phyloP scores from a whole-genome alignment of 1,140 invertebrate genomes.

The Battus philenor region DNA sequence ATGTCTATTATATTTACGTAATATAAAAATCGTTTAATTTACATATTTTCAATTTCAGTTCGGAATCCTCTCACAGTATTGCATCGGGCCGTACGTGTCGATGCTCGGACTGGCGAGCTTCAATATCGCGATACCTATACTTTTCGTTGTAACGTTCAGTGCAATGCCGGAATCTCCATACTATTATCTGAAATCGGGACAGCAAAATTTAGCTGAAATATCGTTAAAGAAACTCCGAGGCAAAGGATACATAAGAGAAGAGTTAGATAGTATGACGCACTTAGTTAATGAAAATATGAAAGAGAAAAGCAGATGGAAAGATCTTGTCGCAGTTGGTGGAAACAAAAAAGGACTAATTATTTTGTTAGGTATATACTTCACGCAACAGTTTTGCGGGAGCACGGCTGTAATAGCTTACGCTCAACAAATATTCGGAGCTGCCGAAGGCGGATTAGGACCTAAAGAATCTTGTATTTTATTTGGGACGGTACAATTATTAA shows the following conservation, averaged over 20 bases:
- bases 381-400: slow-evolving; percentile 87
- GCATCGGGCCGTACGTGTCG: slow-evolving; percentile 79
- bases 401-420: slow-evolving; percentile 85
- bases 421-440: slow-evolving; percentile 82
- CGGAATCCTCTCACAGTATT: slow-evolving; percentile 82
- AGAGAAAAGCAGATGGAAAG: slow-evolving; percentile 75
- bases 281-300: slow-evolving; percentile 77
- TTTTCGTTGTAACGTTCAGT: slow-evolving; percentile 80
- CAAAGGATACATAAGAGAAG: slow-evolving; percentile 76
- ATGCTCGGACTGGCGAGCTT: slow-evolving; percentile 77
- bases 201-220: slow-evolving; percentile 77
- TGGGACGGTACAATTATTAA: slow-evolving; percentile 80
- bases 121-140: slow-evolving; percentile 76
- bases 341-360: slow-evolving; percentile 82
- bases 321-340: slow-evolving; percentile 76
- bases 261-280: slow-evolving; percentile 78
- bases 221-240: slow-evolving; percentile 80
- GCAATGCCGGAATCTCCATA: slow-evolving; percentile 89
- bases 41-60: slow-evolving; percentile 61
- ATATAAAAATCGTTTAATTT: no score
- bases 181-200: slow-evolving; percentile 78
- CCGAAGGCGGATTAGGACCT: slow-evolving; percentile 70
- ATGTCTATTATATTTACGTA: no score
- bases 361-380: slow-evolving; percentile 80
- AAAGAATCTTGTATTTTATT: slow-evolving; percentile 80